Evolutionary conservation across 2,888 invertebrate genomes (phyloP), one percentile per base, ranked within the genome.

Genomic region (Agrochola lota): DNA sequence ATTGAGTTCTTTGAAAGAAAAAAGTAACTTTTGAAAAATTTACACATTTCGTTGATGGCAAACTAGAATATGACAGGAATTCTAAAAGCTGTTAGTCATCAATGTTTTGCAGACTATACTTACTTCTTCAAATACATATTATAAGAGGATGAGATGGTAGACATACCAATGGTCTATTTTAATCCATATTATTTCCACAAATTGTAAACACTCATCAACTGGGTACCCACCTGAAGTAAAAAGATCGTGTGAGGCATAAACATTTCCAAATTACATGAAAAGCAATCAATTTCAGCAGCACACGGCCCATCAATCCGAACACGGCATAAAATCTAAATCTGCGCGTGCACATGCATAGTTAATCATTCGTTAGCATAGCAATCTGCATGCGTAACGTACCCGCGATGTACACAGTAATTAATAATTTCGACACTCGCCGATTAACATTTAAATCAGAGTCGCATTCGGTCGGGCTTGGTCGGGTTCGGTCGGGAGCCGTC

Each of bases 391-490:
- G 94, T 95, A 95, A 95, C 94, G 91, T 91, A 90, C 89, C 91
- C 92, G 92, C 92, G 94, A 94, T 85, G 77, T 91, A 92, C 91
- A 92, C 91, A 90, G 95, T 94, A 94, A 96, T 96, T 96, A 96
- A 96, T 96, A 96, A 96, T 96, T 96, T 96, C 95, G 94, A 94
- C 96, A 95, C 96, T 94, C 91, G 90, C 91, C 94, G 92, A 96
- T 96, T 95, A 96, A 95, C 95, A 95, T 95, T 96, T 95, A 95
- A 94, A 95, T 94, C 94, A 91, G 90, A 89, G 76, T 85, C 76
- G 73, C 86, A 89, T 89, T 89, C 74, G 89, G 91, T 90, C 89
- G 89, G 91, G 87, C 92, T 93, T 91, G 92, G 92, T 90, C 89
- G 91, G 89, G 84, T 84, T 87, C 17, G 84, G 84, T 88, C 81